These are phyloP conservation scores for Pycnonotus jocosus DNA, from an alignment of 2,113 vertebrate genomes.

Conservation along the genomic window DNA sequence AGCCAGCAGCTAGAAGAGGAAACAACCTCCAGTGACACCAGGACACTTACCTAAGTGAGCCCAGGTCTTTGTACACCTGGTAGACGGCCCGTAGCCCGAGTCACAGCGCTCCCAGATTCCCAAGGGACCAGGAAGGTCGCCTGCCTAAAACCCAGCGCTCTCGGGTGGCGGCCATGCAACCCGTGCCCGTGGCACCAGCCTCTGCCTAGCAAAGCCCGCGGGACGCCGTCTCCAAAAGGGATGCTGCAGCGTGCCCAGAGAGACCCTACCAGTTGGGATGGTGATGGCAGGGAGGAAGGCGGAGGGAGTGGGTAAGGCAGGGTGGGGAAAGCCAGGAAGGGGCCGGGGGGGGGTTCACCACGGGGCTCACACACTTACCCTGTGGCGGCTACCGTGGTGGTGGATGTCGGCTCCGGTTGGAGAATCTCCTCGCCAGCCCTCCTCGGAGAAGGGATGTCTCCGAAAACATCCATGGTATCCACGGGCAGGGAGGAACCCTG, in stretches of 20 bases:
- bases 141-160: background rate
- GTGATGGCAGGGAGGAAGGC: conserved; percentile 50
- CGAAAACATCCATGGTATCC: conserved; percentile 90
- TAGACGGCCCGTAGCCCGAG: background rate
- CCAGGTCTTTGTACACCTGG: conserved; percentile 1
- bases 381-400: conserved; percentile 85
- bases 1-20: conserved; percentile 65
- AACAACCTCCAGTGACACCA: conserved; percentile 62
- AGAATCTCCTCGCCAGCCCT: conserved; percentile 92
- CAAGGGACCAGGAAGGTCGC: background rate
- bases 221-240: conserved; percentile 59
- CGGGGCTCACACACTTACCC: conserved; percentile 83
- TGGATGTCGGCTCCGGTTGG: conserved; percentile 88
- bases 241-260: conserved; percentile 59
- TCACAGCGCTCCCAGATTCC: background rate
- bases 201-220: conserved; percentile 41
- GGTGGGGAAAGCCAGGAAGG: conserved; percentile 19
- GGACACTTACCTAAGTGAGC: conserved; percentile 35
- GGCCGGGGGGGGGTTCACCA: background rate
- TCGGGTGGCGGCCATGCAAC: conserved; percentile 4
- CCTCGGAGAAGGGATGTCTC: conserved; percentile 88
- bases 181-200: background rate
- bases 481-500: conserved; percentile 83
- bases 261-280: conserved; percentile 59
- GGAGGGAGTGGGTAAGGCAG: conserved; percentile 34